Conservation (phyloP, 2,888 invertebrate genomes). For the Hecatera dysodea region DNA sequence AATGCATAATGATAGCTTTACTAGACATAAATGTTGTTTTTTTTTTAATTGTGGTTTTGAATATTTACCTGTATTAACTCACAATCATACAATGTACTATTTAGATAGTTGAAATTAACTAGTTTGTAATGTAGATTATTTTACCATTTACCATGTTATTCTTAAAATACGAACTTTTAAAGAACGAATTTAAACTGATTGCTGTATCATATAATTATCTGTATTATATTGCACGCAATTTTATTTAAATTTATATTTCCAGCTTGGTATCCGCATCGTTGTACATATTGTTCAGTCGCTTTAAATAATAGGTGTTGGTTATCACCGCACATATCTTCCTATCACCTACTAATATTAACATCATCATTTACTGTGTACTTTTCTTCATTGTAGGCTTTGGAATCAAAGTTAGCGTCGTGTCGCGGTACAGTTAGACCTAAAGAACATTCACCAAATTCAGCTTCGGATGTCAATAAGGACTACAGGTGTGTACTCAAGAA, state of each 20-base stretch:
- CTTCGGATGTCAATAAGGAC: slow-evolving; percentile 89
- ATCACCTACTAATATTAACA: slow-evolving; percentile 87
- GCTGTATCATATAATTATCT: slow-evolving; percentile 25
- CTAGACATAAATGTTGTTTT: slow-evolving; percentile 39
- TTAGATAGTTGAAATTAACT: slow-evolving; percentile 41
- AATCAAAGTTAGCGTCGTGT: slow-evolving; percentile 93
- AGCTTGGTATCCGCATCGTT: slow-evolving; percentile 54
- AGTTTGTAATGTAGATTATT: slow-evolving; percentile 17
- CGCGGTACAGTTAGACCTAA: slow-evolving; percentile 91
- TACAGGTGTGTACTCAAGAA: slow-evolving; percentile 91
- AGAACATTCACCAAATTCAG: slow-evolving; percentile 89
- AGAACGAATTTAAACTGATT: slow-evolving; percentile 6
- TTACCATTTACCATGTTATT: slow-evolving; percentile 5
- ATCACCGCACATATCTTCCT: slow-evolving; percentile 72
- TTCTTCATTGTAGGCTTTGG: slow-evolving; percentile 92
- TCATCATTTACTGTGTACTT: slow-evolving; percentile 88
- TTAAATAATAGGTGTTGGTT: slow-evolving; percentile 73
- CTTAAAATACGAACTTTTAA: slow-evolving; percentile 7
- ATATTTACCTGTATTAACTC: slow-evolving; percentile 36
- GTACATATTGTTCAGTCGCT: slow-evolving; percentile 53
- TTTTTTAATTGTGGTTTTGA: slow-evolving; percentile 33
- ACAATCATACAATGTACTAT: slow-evolving; percentile 38
- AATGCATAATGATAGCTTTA: slow-evolving; percentile 59
- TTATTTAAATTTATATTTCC: slow-evolving; percentile 56
- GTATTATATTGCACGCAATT: slow-evolving; percentile 41